A percentile compares a stretch with the other conserved stretches of the same genome.
phyloP scores from a whole-genome alignment of 2,113 vertebrate species.

The Chaenogobius annularis region DNA sequence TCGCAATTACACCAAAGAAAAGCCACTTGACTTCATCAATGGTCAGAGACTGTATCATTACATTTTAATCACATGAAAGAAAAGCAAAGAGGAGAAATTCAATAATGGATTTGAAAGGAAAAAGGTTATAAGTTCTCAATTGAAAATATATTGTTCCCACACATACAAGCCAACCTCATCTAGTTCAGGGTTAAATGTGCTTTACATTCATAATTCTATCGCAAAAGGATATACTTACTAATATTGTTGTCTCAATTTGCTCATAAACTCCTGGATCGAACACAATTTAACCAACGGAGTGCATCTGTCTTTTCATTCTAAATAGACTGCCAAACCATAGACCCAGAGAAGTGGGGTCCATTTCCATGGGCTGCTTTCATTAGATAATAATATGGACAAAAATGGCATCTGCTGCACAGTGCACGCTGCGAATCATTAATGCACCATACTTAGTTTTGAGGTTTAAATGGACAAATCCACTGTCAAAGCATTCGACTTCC shows the following conservation, averaged over 20 bases:
- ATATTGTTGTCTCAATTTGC: not conserved
- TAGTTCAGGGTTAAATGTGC: too few species aligned
- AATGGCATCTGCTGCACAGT: not conserved
- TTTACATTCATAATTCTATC: not conserved
- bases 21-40: constrained; percentile 54
- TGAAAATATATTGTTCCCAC: not conserved
- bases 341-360: constrained; percentile 15
- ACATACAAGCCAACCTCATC: not conserved
- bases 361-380: constrained; percentile 10
- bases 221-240: not conserved
- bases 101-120: constrained; percentile 26
- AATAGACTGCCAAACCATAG: not conserved
- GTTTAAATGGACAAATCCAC: constrained; percentile 15
- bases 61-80: constrained; percentile 62
- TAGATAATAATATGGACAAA: constrained; percentile 15
- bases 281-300: not conserved
- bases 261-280: not conserved
- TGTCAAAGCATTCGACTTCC: constrained; percentile 36
- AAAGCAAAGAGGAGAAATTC: constrained; percentile 20
- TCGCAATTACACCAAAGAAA: constrained; percentile 53
- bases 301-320: not conserved
- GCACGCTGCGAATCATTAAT: constrained; percentile 6
- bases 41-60: constrained; percentile 67
- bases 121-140: not conserved
- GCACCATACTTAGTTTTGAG: constrained; percentile 10